phyloP scores from a whole-genome alignment of 1,140 invertebrate species.

The Hormaphis cornu region DNA sequence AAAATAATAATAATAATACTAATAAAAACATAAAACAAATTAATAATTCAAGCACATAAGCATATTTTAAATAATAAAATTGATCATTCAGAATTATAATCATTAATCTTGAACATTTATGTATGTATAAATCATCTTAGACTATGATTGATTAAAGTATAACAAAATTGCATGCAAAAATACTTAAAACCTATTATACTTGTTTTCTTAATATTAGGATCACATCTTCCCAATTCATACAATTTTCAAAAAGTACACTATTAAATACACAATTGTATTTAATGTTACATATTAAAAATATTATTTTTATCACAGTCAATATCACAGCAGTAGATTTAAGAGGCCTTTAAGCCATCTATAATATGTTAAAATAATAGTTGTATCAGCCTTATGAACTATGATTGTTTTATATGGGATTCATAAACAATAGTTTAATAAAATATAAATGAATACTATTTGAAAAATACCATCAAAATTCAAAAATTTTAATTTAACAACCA shows the following conservation, averaged over 20 bases:
- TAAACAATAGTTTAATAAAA: background rate
- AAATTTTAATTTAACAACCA: background rate
- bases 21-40: constrained; percentile 5
- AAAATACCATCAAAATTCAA: background rate
- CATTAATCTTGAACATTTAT: constrained; percentile 2
- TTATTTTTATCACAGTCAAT: constrained; percentile 22
- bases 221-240: constrained; percentile 2
- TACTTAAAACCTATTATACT: background rate
- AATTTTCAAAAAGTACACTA: background rate
- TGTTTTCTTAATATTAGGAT: background rate
- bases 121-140: constrained; percentile 10
- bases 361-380: background rate
- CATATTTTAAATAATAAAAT: background rate
- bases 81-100: background rate
- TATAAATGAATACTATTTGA: background rate
- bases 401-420: background rate
- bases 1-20: background rate
- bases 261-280: constrained; percentile 22
- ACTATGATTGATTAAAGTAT: background rate
- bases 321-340: constrained; percentile 14
- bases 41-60: background rate
- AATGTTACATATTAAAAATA: constrained; percentile 6
- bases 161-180: constrained; percentile 22
- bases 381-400: constrained; percentile 7
- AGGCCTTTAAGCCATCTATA: background rate